phyloP scores from a whole-genome alignment of 2,113 vertebrate species.

The Thymallus thymallus region DNA sequence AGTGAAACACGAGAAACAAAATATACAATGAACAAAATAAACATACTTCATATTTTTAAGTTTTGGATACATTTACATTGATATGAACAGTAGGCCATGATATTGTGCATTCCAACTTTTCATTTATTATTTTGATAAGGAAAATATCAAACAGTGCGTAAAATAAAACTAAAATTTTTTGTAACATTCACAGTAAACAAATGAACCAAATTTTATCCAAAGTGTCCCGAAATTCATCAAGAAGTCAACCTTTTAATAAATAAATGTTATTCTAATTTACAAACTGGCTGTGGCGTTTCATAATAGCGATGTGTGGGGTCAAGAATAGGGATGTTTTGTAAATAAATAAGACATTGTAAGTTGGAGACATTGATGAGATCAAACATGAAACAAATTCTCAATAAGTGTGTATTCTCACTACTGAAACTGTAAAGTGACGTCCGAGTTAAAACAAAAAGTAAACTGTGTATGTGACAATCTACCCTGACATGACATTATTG shows the following conservation, averaged over 20 bases:
- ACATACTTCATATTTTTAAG: constrained; percentile 71
- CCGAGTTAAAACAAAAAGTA: not conserved
- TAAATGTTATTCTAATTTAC: constrained; percentile 61
- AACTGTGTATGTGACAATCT: not conserved
- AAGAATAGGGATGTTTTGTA: constrained; percentile 4
- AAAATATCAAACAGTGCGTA: constrained; percentile 56
- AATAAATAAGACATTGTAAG: constrained; percentile 52
- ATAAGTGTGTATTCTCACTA: not conserved
- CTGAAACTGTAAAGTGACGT: not conserved
- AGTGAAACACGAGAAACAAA: constrained; percentile 57
- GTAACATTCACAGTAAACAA: constrained; percentile 71
- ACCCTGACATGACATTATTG: not conserved
- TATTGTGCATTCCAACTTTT: constrained; percentile 49
- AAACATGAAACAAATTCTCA: constrained; percentile 1
- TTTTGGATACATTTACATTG: constrained; percentile 49
- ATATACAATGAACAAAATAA: constrained; percentile 53
- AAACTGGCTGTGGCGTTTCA: constrained; percentile 38
- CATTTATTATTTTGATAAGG: constrained; percentile 28
- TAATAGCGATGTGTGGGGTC: constrained; percentile 10
- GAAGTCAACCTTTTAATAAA: constrained; percentile 64
- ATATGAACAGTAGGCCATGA: constrained; percentile 42
- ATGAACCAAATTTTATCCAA: constrained; percentile 52
- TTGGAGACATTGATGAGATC: constrained; percentile 10
- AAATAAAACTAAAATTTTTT: constrained; percentile 39
- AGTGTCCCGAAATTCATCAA: constrained; percentile 39